Conservation (phyloP, 2,113 vertebrate genomes). For the Choloepus hoffmanni region DNA sequence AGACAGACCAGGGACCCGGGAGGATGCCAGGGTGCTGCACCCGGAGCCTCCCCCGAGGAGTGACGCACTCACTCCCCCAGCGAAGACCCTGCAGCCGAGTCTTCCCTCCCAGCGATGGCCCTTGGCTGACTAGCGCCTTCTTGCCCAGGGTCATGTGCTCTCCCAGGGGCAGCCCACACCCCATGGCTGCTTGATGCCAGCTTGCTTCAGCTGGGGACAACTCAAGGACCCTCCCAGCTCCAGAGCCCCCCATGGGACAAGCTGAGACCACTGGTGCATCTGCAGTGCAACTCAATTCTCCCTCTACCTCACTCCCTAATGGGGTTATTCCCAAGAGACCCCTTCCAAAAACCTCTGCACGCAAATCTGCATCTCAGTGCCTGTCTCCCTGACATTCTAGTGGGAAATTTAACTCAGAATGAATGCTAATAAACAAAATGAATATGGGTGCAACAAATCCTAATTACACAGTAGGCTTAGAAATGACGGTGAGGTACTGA, state of each 20-base stretch:
- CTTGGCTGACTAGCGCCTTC: background rate
- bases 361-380: background rate
- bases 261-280: background rate
- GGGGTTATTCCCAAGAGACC: background rate
- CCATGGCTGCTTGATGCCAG: background rate
- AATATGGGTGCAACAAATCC: background rate
- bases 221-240: background rate
- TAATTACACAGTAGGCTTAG: background rate
- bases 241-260: background rate
- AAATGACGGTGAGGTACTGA: background rate
- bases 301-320: background rate
- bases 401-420: background rate
- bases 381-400: background rate
- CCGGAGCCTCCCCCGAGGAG: background rate
- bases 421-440: constrained; percentile 24
- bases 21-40: background rate
- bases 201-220: background rate
- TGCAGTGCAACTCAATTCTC: background rate
- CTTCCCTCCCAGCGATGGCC: fast-evolving
- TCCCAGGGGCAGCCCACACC: background rate
- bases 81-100: background rate
- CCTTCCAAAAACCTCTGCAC: background rate
- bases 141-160: background rate
- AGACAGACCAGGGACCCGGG: background rate
- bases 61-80: background rate